These are phyloP conservation scores for Eupsilia transversa DNA, from an alignment of 2,888 invertebrate species.

Conservation along the genomic window DNA sequence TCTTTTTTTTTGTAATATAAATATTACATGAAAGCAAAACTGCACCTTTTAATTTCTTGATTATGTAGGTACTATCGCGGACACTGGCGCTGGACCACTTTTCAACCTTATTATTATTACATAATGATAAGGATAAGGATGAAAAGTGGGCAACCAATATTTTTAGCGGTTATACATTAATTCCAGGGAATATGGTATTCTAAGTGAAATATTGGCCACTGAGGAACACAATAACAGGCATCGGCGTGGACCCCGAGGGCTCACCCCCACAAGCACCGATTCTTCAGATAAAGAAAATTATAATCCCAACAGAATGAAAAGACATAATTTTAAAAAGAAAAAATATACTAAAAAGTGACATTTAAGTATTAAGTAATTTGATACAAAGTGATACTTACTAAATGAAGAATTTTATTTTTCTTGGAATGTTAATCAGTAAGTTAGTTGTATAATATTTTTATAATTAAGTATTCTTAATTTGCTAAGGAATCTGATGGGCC, in stretches of 20 bases:
- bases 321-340: conserved; percentile 66
- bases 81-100: too few species aligned
- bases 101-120: too few species aligned
- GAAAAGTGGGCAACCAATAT: too few species aligned
- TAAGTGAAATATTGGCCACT: conserved; percentile 72
- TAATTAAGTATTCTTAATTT: conserved; percentile 3
- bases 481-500: too few species aligned
- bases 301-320: conserved; percentile 82
- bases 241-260: conserved; percentile 73
- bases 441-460: conserved; percentile 5
- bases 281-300: conserved; percentile 88
- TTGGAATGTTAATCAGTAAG: conserved; percentile 3
- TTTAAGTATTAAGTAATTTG: background rate
- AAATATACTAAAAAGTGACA: conserved; percentile 70
- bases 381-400: background rate
- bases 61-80: too few species aligned
- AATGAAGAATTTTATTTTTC: conserved; percentile 1
- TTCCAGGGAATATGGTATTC: conserved; percentile 78
- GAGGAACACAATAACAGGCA: conserved; percentile 66
- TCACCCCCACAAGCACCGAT: conserved; percentile 82
- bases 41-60: background rate
- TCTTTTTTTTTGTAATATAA: background rate
- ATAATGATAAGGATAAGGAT: too few species aligned
- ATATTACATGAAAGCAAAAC: background rate
- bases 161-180: background rate